Conservation (phyloP, 2,797 vertebrate genomes). For the Erpetoichthys calabaricus region DNA sequence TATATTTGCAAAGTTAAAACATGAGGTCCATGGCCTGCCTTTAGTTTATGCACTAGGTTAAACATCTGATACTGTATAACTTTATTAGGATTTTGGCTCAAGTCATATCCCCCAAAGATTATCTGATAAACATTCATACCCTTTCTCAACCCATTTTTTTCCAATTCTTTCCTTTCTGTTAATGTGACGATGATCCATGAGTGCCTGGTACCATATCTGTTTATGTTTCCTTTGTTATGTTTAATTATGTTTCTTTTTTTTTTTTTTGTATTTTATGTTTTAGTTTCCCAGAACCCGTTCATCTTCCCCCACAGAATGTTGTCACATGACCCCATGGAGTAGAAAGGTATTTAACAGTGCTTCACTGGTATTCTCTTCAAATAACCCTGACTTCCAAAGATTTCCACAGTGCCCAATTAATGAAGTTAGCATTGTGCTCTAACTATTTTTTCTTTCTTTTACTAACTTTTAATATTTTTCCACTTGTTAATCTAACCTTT, state of each 20-base stretch:
- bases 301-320: conserved; percentile 90
- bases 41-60: no score
- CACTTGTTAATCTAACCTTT: no score
- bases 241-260: conserved; percentile 40
- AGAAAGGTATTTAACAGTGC: conserved; percentile 82
- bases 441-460: neutral
- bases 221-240: conserved; percentile 2
- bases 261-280: conserved; percentile 25
- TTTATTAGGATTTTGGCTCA: no score
- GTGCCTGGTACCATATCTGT: no score
- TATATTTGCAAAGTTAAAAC: no score
- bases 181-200: no score
- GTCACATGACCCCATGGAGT: conserved; percentile 92
- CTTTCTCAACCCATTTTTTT: neutral
- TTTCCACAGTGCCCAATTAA: neutral
- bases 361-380: neutral
- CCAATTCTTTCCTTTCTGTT: neutral
- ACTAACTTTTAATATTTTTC: neutral
- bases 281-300: conserved; percentile 84
- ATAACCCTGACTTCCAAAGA: no score
- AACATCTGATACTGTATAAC: no score
- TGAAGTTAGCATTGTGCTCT: neutral
- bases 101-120: no score
- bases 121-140: neutral
- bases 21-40: no score